Percentiles rank a stretch among this genome's conserved stretches.
Conservation (phyloP, 2,888 invertebrate genomes). For the Dynastes maya region DNA sequence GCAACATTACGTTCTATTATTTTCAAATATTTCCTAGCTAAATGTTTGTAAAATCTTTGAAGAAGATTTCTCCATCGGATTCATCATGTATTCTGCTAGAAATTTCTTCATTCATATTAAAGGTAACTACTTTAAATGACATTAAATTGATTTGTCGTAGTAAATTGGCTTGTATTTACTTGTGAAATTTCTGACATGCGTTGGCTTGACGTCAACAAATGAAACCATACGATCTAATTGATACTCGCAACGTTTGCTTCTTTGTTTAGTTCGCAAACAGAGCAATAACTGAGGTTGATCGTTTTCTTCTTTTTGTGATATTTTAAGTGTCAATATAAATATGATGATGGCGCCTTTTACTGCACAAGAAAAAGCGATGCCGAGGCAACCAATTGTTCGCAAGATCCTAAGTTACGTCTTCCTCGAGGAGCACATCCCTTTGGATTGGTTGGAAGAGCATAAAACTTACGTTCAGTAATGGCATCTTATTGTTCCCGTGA, state of each 20-base stretch:
- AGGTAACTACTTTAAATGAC: no score
- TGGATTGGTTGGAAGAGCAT: neutral
- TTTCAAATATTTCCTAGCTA: no score
- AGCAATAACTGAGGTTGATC: neutral
- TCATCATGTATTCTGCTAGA: no score
- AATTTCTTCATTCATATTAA: no score
- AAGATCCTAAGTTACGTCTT: neutral
- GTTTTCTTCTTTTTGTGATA: constrained; percentile 4
- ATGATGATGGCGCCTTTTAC: constrained; percentile 14
- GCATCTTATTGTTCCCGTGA: no score
- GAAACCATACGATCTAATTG: neutral
- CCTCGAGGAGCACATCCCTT: neutral
- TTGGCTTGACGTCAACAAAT: neutral
- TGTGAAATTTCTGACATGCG: neutral
- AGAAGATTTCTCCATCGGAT: no score
- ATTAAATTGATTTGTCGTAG: no score
- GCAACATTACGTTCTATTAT: no score
- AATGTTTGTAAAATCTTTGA: no score
- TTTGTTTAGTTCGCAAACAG: constrained; percentile 11
- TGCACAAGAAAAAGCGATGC: neutral
- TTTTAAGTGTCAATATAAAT: neutral
- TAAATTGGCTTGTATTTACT: no score
- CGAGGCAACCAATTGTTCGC: neutral
- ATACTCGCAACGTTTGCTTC: neutral
- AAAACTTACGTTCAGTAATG: neutral